Evolutionary conservation across 2,888 invertebrate genomes (phyloP), one percentile per base, ranked within the genome.

Genomic region (Trichogramma dendrolimi): DNA sequence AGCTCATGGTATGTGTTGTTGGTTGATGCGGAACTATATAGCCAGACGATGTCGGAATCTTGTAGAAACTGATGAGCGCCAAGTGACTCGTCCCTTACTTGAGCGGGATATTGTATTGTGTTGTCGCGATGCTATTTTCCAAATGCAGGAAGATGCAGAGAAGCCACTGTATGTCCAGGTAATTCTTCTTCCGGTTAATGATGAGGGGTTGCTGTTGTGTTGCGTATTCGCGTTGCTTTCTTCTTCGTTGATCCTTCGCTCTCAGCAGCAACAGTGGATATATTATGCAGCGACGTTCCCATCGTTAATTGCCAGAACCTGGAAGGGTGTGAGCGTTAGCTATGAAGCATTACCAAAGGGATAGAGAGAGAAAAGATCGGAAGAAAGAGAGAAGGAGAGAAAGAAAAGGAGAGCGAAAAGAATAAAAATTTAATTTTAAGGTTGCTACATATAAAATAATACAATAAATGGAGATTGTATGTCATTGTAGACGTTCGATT

Each of bases 281-380:
- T 55, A 61, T 67, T 61, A 43, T 49, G 57, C 52, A 55, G 59
- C 53, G 49, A 46, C 11, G 42, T 61, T 58, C 57, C 60, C 57
- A 48, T 64, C 10, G 62, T 60, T 66, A 65, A 56, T 54, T 58
- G 52, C 63, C 61, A 64, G 65, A 67, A 77, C 72, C 77, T 78
- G 69, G 71, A 76, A 75, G 70, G 71, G 72, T 77, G 78, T 78
- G 78, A 78, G 78, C 67, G 75, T 78, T 76, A 78, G 74, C 75
- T 73, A 78, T 74, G 71, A 75, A 75, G 68, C 71, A 70, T 69
- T 63, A 69, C 69, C 68, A 69, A 71, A 64, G 38, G 61, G 58
- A 51, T 54, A 64, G 54, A 61, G 58, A 63, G 55, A 62, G 60
- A 44, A 55, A 39, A 27, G 27, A 7, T 42, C 48, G 52, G 53